Evolutionary conservation across 2,113 vertebrate species (phyloP), one percentile per base, ranked within the genome.

Genomic region (Rhynchomys soricoides): DNA sequence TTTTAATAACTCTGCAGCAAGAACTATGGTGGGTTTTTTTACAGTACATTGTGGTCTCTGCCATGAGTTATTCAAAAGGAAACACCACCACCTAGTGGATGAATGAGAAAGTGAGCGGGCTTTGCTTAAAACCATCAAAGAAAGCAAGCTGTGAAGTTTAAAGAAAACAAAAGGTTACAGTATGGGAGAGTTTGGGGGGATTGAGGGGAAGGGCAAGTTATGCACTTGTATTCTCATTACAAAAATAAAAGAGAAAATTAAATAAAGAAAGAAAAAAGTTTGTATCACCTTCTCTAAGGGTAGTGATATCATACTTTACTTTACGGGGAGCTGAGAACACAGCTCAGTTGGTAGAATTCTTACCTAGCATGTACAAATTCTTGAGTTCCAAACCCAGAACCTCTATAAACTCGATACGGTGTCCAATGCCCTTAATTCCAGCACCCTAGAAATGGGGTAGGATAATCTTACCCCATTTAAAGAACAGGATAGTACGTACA

Each of bases 51-150:
- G 75, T 89, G 81, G 4, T 34, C 73, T 52, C 96, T 31, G 4
- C 74, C 57, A 82, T 40, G 2, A 45, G 48, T 93, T 59, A 59
- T 89, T 96, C 45, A 68, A 94, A 87, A 95, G 89, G 91, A 88
- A 97, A 93, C 3, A 98, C 97, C 97, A 93, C 0, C 98, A 98
- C 78, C 98, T 98, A 95, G 96, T 98, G 98, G 98, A 95, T 92
- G 97, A 95, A 57, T 0, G 10, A 96, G 91, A 95, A 91, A 93
- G 9, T 78, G 17, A 16, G 1, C 57, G 87, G 26, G n/a, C 86
- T 88, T 82, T 68, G 52, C n/a, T 89, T 59, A 74, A 81, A 21
- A 77, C 7, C 26, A 9, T 34, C 22, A 37, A 7, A 11, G 34
- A 37, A 7, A 11, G 34, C 55, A 10, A 48, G 34, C 77, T 37